Evolutionary conservation across 2,888 invertebrate species (phyloP).

Genomic region (Diaphora mendica): DNA sequence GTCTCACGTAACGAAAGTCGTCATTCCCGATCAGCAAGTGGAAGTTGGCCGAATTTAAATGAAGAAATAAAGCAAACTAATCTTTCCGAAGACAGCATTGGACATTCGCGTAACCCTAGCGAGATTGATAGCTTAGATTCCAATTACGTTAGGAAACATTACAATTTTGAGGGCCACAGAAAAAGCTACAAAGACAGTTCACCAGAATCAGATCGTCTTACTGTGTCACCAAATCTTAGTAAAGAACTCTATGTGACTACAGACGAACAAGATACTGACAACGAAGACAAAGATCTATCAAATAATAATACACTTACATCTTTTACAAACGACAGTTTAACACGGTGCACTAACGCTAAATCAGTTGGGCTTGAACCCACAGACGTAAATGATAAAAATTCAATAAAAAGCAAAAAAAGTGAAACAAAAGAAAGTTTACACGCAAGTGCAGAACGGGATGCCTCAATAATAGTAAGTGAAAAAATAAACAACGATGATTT

Average conservation of each 20-base stretch:
- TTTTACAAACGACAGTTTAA: conserved; percentile 78
- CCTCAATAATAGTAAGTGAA: conserved; percentile 40
- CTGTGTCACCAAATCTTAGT: conserved; percentile 68
- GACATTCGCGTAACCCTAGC: conserved; percentile 82
- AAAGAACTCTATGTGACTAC: conserved; percentile 78
- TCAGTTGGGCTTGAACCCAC: conserved; percentile 53
- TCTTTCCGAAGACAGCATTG: conserved; percentile 82
- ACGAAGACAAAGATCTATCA: conserved; percentile 70
- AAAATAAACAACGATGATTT: conserved; percentile 64
- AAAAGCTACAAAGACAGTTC: conserved; percentile 81
- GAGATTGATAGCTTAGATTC: conserved; percentile 87
- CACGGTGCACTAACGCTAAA: conserved; percentile 74
- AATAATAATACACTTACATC: conserved; percentile 82
- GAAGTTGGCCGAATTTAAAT: conserved; percentile 82
- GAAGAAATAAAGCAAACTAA: conserved; percentile 78
- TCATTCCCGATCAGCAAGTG: conserved; percentile 76
- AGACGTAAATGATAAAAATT: conserved; percentile 69
- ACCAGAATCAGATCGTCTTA: conserved; percentile 78
- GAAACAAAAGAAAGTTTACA: conserved; percentile 46
- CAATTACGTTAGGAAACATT: conserved; percentile 86
- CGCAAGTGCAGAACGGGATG: conserved; percentile 31
- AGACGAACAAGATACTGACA: conserved; percentile 76
- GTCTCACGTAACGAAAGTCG: conserved; percentile 73
- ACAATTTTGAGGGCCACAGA: conserved; percentile 82
- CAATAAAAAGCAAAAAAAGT: conserved; percentile 61